Base-by-base conservation (phyloP, 1,140 invertebrate species). In the Idris sp. region DNA sequence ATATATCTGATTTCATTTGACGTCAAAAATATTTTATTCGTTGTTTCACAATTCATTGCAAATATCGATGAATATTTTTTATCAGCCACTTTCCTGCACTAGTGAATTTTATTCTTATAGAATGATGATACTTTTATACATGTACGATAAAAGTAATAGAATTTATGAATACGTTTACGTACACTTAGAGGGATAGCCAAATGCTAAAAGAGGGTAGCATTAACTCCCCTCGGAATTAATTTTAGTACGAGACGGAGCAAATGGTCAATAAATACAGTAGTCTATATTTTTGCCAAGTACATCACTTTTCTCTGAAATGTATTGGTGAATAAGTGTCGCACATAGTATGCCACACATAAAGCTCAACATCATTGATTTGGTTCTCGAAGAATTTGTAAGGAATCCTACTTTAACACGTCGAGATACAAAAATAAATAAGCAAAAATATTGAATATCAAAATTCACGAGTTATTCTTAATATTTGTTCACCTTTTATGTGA, bases 231-330 rank as follows among this genome's bases (percentile, higher is more conserved):
- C n/a, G 13, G 61, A 67, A 67, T 75, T 68, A 69, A 75, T 75
- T 75, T 68, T 41, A 69, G 41, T 51, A 33, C 43, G 35, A 68
- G 36, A 68, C 43, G n/a, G 58, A 59, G 69, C 72, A 75, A 75
- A 74, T 74, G 71, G 54, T 75, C 73, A 75, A 75, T 75, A 75
- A 75, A 75, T 65, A 69, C 14, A 40, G 30, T 25, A 41, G 53
- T 33, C 30, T 44, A 62, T 30, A 48, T 40, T 61, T 46, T 53
- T 40, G 53, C 53, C 54, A 65, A 53, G 53, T 53, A 65, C 44
- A 59, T 58, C 51, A 41, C 28, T 16, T 58, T 36, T 41, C 49
- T 11, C 46, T 44, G 35, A 48, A 59, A 61, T 33, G 59, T 68
- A 46, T 64, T 46, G 51, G 43, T 51, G 13, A 35, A 15, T 28